Percentiles rank a stretch among this genome's conserved stretches.
These are phyloP conservation scores for Leguminivora glycinivorella DNA, from an alignment of 1,140 invertebrate genomes.

Conservation along the genomic window DNA sequence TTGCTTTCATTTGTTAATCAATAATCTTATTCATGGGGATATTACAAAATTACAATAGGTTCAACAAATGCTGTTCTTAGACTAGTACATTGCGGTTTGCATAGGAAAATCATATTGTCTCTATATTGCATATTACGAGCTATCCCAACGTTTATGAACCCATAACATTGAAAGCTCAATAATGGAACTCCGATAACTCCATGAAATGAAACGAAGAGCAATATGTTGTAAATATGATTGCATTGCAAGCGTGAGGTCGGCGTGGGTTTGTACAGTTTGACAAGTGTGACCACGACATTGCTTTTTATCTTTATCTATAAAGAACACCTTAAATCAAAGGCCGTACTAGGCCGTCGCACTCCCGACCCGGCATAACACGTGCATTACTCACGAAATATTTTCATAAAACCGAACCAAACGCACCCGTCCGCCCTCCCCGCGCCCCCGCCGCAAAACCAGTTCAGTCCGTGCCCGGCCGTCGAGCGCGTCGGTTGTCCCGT, in stretches of 20 bases:
- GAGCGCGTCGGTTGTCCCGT: conserved; percentile 61
- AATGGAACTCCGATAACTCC: conserved; percentile 41
- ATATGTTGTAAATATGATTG: conserved; percentile 64
- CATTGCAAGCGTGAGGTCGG: conserved; percentile 45
- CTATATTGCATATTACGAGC: background rate
- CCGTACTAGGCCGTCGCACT: conserved; percentile 72
- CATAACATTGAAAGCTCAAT: conserved; percentile 39
- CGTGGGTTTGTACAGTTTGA: conserved; percentile 55
- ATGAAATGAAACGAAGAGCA: conserved; percentile 53
- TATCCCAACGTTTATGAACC: background rate
- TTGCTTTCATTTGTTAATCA: too few species aligned
- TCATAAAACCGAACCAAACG: conserved; percentile 76
- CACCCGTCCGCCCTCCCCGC: conserved; percentile 60
- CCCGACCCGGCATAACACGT: conserved; percentile 67
- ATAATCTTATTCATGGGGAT: too few species aligned
- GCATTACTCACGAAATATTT: conserved; percentile 79
- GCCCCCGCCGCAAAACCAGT: conserved; percentile 68
- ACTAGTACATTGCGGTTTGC: background rate
- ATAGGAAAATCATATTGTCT: background rate
- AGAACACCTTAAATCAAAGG: conserved; percentile 68
- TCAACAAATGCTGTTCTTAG: too few species aligned
- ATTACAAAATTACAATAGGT: too few species aligned
- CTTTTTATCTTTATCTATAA: conserved; percentile 52
- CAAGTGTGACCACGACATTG: conserved; percentile 26
- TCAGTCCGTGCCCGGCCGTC: conserved; percentile 73